These are phyloP conservation scores for Clepsis dumicolana DNA, from an alignment of 2,888 invertebrate species.

Conservation along the genomic window DNA sequence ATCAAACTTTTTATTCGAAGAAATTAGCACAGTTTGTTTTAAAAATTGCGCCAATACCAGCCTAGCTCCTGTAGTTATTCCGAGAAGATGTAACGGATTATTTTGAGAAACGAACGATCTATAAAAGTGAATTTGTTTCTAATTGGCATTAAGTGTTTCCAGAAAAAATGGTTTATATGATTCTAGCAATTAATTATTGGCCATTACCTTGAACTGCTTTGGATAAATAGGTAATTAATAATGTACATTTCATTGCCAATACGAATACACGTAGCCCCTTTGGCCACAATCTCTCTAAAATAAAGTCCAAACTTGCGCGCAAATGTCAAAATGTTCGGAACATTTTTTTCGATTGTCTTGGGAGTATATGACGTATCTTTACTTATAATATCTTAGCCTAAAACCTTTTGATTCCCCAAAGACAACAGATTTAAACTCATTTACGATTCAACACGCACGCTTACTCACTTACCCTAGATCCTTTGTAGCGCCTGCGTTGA, in stretches of 20 bases:
- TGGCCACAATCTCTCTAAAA: too few species aligned
- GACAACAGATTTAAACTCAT: not conserved
- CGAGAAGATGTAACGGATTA: not conserved
- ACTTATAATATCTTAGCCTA: too few species aligned
- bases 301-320: too few species aligned
- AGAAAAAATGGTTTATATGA: not conserved
- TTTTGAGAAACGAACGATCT: not conserved
- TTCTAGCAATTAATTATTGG: not conserved
- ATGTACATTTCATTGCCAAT: too few species aligned
- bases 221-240: too few species aligned
- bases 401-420: not conserved
- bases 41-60: conserved; percentile 14
- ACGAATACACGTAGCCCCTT: too few species aligned
- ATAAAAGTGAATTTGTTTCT: not conserved
- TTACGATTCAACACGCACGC: not conserved
- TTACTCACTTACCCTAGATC: conserved; percentile 12
- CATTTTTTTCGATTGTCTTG: too few species aligned
- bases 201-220: not conserved
- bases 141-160: conserved; percentile 5
- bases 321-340: too few species aligned
- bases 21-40: not conserved
- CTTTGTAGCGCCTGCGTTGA: conserved; percentile 4
- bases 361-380: too few species aligned
- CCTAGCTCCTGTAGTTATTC: not conserved
- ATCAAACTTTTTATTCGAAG: conserved; percentile 16